Base-by-base conservation (phyloP, 2,797 vertebrate species). In the Enteromius afrohamiltoni region DNA sequence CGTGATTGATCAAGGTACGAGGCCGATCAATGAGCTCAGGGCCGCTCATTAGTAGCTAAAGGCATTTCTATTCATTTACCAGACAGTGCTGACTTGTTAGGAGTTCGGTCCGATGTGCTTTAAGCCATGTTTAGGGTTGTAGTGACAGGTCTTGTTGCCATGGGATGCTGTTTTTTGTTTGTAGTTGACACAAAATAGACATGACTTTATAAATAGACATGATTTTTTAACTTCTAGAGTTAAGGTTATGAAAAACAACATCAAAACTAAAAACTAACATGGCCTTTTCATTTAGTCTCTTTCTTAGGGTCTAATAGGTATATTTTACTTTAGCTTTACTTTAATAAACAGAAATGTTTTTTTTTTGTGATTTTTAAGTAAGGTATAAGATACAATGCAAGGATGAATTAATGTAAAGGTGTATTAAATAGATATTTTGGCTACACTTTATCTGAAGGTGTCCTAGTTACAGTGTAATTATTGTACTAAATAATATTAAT, bases 1-100 rank as follows among this genome's bases (percentile, higher is more conserved):
- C 82, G 49, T 94, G 77, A 93, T 97, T 79, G 97, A 98, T 90
- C 95, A 95, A 89, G 94, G 98, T 98, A 94, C 93, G 95, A 83
- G 65, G 10, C 62, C 19, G 60, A 83, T 88, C 87, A 31, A 85
- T 88, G 70, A 3, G 3, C 62, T 6, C 23, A 53, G 75, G 31
- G 58, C 67, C 60, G 26, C 65, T 84, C 87, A 88, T 85, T 83
- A 87, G 80, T 51, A 65, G 49, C 51, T 21, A 2, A 82, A 85
- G 80, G 60, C 83, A 49, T 81, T 60, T 81, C 45, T 83, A 82
- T 77, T 37, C 40, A 82, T 80, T 87, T 53, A 77, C 87, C 86
- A 85, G 58, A 62, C 83, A 51, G 42, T 64, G 58, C 58, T 62
- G 26, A 53, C 70, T 70, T 62, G 67, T 53, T 62, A 23, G 10